Evolutionary conservation across 2,797 vertebrate species (phyloP), one percentile per base, ranked within the genome.

Genomic region (Xenops minutus): DNA sequence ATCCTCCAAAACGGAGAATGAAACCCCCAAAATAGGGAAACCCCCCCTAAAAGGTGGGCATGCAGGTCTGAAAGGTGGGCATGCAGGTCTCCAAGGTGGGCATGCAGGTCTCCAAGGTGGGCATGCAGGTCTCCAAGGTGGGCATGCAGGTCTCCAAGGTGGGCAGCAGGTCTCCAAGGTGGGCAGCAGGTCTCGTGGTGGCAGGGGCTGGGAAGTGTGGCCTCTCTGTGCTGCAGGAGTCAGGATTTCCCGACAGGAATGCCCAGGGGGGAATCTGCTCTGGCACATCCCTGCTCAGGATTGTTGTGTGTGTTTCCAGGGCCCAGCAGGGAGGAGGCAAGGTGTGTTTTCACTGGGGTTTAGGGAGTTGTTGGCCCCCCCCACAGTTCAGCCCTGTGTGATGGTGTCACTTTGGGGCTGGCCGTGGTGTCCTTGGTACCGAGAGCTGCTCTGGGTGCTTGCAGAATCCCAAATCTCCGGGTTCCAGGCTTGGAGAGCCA

Each of bases 191-290:
- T 32, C 19, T 23, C 9, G 26, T 12, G 56, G 6, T 29, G 80
- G 77, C 83, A 88, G 88, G 68, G 93, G 85, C 27, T 41, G 92
- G 90, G 58, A 73, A 67, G 59, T 7, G 26, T 41, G n/a, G 37
- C 32, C 9, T 41, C 74, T 73, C 77, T 69, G 61, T 54, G 68
- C n/a, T 59, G 76, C 74, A 89, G 93, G 92, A 97, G 94, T 96
- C 91, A 96, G 93, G 96, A 96, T 96, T 96, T 96, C 96, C 96
- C 94, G 93, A 96, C 96, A 95, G 43, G 79, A 37, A 64, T 23
- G 46, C 94, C 83, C 44, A 2, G 2, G 23, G 56, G 24, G 22
- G 41, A 21, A 87, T 66, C 37, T 82, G 87, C 13, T 85, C 88
- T 76, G 74, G n/a, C 80, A 48, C 58, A 5, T 52, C 52, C 84